Evolutionary conservation across 2,888 invertebrate species (phyloP), one percentile per base, ranked within the genome.

Genomic region (Romanomermis culicivorax): DNA sequence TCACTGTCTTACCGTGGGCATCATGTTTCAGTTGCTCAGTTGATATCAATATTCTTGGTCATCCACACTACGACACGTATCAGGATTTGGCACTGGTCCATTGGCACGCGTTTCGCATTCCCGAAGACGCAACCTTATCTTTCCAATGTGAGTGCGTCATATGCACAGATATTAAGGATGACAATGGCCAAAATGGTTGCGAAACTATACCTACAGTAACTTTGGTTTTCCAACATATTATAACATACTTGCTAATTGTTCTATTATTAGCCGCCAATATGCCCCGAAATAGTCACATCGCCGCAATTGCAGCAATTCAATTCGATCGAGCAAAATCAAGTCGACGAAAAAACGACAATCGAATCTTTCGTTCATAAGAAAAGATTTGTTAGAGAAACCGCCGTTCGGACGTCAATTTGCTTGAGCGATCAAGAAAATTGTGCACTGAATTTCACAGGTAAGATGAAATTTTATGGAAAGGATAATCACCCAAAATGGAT

Each of bases 51-150:
- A 65, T 67, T 47, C 57, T 67, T 25, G 62, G 58, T 7, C 67
- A 67, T 59, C 66, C 65, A 0, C 65, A 65, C 56, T 67, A 67
- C 58, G 67, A 67, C 61, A 66, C 64, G 3, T 67, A 65, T 55
- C 64, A 64, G 55, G 67, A 67, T 56, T 57, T 63, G 20, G 67
- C 65, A 4, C 58, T 66, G 2, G 63, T 65, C 4, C 65, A 68
- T 56, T 64, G 65, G 64, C 65, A 65, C 60, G 67, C 67, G 1
- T 67, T 67, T 59, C 65, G 65, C 52, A 59, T 67, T 14, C 67
- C 67, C 2, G 67, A 68, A 53, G 61, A 65, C 58, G 58, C 62
- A 14, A 55, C 54, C 3, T 59, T 67, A 14, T 58, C 61, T 29
- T 60, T 67, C 52, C 57, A 58, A n/a, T 67, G 67, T 52, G 61